Conservation (phyloP, 2,797 vertebrate genomes). For the Microctenopoma stevenorrisi region DNA sequence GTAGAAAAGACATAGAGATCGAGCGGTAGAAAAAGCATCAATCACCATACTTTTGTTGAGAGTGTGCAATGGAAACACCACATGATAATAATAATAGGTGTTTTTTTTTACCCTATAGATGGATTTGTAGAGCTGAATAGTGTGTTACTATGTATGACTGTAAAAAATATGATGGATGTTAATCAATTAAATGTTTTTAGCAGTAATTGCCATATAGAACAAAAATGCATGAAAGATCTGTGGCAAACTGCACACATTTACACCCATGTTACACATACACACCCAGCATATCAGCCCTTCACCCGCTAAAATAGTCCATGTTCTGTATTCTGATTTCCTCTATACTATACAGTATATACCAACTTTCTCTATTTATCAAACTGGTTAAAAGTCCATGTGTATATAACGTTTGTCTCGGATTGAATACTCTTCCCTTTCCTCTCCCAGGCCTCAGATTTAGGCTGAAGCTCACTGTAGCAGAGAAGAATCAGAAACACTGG, state of each 20-base stretch:
- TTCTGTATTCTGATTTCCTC: conserved; percentile 7
- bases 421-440: conserved; percentile 6
- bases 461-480: conserved; percentile 42
- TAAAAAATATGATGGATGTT: conserved; percentile 61
- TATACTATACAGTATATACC: background rate
- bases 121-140: conserved; percentile 12
- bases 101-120: conserved; percentile 3
- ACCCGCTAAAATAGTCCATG: too few relatives aligned
- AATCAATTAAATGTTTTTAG: conserved; percentile 56
- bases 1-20: conserved; percentile 5
- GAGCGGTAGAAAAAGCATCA: conserved; percentile 21
- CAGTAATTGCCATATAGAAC: conserved; percentile 67
- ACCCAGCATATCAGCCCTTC: background rate
- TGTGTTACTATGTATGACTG: conserved; percentile 19
- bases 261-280: conserved; percentile 12
- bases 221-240: conserved; percentile 60
- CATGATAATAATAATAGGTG: conserved; percentile 32
- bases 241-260: conserved; percentile 30
- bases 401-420: conserved; percentile 1
- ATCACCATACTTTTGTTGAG: conserved; percentile 32
- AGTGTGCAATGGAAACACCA: conserved; percentile 41
- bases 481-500: conserved; percentile 38
- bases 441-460: conserved; percentile 38
- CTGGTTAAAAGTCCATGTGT: conserved; percentile 6
- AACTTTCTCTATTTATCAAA: conserved; percentile 3